Evolutionary conservation across 2,113 vertebrate genomes (phyloP).

Genomic region (chimpanzee (Pan troglodytes)): NHGRI_mPanTro3-v2.1_pri NC_072409.2:68580501-68581000

Average conservation of each 20-base stretch:
- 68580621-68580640: not conserved
- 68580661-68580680: not conserved
- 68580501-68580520: too few species aligned
- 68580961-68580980: too few species aligned
- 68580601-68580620: not conserved
- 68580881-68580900: too few species aligned
- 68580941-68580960: too few species aligned
- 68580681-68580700: not conserved
- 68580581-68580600: not conserved
- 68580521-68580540: not conserved
- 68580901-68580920: too few species aligned
- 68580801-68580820: too few species aligned
- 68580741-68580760: not conserved
- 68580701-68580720: not conserved
- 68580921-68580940: too few species aligned
- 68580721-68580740: not conserved
- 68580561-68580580: not conserved
- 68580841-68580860: too few species aligned
- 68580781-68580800: not conserved
- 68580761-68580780: not conserved
- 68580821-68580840: too few species aligned
- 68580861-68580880: too few species aligned
- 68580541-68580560: not conserved
- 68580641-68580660: not conserved
- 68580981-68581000: too few species aligned